Evolutionary conservation across 2,888 invertebrate genomes (phyloP).

Genomic region (Drosophila parthenogenetica): DNA sequence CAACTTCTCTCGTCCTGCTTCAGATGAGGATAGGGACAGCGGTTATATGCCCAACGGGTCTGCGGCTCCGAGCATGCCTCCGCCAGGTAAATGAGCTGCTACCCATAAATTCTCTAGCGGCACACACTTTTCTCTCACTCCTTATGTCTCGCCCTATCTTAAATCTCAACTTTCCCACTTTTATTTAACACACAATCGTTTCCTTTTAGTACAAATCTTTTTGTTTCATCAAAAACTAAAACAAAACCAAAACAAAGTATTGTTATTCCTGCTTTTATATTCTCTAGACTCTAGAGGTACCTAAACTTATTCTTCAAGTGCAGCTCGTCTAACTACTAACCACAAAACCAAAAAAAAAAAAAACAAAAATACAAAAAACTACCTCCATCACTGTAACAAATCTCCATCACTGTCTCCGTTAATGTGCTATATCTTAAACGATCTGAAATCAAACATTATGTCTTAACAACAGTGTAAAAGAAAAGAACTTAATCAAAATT

Average conservation of each 20-base stretch:
- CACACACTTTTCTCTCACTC: constrained; percentile 32
- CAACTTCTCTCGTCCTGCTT: background rate
- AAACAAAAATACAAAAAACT: constrained; percentile 40
- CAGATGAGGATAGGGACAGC: constrained; percentile 83
- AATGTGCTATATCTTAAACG: constrained; percentile 62
- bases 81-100: constrained; percentile 82
- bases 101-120: constrained; percentile 4
- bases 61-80: constrained; percentile 81
- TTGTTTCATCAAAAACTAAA: constrained; percentile 32
- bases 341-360: constrained; percentile 61
- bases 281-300: constrained; percentile 74
- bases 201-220: constrained; percentile 61
- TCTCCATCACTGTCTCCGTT: constrained; percentile 61
- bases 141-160: constrained; percentile 45
- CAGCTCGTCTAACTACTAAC: constrained; percentile 74
- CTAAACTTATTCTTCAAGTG: constrained; percentile 69
- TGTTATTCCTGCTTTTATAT: constrained; percentile 79
- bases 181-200: constrained; percentile 38
- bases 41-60: constrained; percentile 80
- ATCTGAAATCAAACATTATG: constrained; percentile 26
- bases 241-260: constrained; percentile 46
- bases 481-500: constrained; percentile 57
- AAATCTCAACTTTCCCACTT: constrained; percentile 20
- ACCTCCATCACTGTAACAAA: constrained; percentile 72
- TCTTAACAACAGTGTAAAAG: constrained; percentile 37